phyloP scores from a whole-genome alignment of 1,140 invertebrate genomes.

The Drosophila micromelanica region DNA sequence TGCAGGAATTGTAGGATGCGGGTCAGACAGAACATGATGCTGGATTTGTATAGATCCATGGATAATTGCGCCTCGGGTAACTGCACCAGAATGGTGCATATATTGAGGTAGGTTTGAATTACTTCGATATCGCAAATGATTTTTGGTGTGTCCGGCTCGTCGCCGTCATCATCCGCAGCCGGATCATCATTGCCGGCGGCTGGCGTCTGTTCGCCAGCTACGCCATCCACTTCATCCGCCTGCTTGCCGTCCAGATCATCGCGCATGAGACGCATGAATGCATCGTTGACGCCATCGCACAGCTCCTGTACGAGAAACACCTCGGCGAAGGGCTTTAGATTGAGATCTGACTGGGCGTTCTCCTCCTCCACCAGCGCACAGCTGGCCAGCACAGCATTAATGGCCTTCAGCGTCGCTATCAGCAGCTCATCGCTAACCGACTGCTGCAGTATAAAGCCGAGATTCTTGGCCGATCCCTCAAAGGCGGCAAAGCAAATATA shows the following conservation, averaged over 20 bases:
- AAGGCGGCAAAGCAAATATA: conserved; percentile 68
- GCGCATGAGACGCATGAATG: conserved; percentile 73
- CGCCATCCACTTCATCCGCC: conserved; percentile 46
- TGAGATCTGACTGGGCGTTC: conserved; percentile 49
- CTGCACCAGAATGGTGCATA: conserved; percentile 80
- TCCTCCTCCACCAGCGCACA: conserved; percentile 78
- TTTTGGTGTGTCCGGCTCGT: conserved; percentile 43
- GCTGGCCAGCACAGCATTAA: conserved; percentile 85
- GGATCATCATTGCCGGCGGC: conserved; percentile 5
- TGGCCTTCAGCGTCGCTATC: conserved; percentile 85
- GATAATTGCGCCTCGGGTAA: conserved; percentile 64
- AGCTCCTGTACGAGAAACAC: conserved; percentile 70
- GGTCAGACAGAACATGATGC: conserved; percentile 61
- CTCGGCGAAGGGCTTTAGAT: conserved; percentile 67
- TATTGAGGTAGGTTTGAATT: conserved; percentile 80
- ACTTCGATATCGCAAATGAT: conserved; percentile 71
- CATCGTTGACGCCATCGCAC: conserved; percentile 72
- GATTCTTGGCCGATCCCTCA: conserved; percentile 85
- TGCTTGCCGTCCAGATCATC: conserved; percentile 56
- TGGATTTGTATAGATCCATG: conserved; percentile 57
- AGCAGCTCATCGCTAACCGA: conserved; percentile 88
- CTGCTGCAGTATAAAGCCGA: conserved; percentile 88
- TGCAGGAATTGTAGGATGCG: conserved; percentile 64
- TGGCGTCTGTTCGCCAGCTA: conserved; percentile 9
- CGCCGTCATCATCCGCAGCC: conserved; percentile 50